Percentiles rank a stretch among this genome's conserved stretches.
phyloP scores from a whole-genome alignment of 2,888 invertebrate species.

The Lacanobia wlatinum region DNA sequence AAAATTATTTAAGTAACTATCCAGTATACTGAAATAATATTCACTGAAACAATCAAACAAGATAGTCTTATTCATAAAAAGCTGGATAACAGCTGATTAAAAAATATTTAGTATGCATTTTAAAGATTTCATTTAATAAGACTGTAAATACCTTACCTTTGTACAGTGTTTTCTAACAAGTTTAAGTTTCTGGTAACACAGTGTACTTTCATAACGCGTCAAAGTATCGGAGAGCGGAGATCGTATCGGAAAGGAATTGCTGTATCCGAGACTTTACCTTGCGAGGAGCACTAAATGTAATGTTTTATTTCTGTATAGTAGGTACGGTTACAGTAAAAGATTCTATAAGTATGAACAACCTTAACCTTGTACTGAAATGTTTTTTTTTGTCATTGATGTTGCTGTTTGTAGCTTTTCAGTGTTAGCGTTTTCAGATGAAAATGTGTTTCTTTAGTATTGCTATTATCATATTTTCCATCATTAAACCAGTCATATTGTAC shows the following conservation, averaged over 20 bases:
- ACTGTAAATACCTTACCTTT: no score
- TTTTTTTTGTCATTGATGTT: background rate
- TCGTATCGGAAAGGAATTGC: slow-evolving; percentile 83
- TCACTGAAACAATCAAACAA: background rate
- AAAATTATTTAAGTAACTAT: background rate
- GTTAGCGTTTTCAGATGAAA: background rate
- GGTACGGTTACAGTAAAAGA: background rate
- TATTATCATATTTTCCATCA: background rate
- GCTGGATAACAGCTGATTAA: background rate
- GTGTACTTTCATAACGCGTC: background rate
- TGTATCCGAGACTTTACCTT: slow-evolving; percentile 71
- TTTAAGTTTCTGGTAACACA: slow-evolving; percentile 20
- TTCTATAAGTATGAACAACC: background rate
- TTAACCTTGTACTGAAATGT: background rate
- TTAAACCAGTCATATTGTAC: background rate
- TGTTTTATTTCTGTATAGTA: background rate
- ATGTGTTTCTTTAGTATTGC: background rate
- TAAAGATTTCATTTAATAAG: no score
- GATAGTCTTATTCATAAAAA: background rate
- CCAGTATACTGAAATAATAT: no score
- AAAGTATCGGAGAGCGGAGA: slow-evolving; percentile 46
- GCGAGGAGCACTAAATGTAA: background rate
- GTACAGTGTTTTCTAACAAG: no score
- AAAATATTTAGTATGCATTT: background rate
- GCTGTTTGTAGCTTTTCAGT: background rate